Evolutionary conservation across 2,888 invertebrate genomes (phyloP), one percentile per base, ranked within the genome.

Genomic region (Choreutis nemorana): DNA sequence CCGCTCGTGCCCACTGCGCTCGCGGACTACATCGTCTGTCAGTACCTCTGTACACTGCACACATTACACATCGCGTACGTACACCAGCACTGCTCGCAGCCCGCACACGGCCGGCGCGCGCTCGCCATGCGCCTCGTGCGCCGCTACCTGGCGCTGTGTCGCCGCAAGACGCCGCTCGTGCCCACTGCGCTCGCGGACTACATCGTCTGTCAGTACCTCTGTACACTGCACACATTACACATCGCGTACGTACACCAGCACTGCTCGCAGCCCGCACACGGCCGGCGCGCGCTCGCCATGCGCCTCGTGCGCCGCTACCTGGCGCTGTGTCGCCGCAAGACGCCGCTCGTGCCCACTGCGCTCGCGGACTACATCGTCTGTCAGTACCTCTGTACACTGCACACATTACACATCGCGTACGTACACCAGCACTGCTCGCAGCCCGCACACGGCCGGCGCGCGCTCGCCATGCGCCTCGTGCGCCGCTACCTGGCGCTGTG

Each of bases 11-110:
- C 97, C 1, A 86, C 87, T 45, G 83, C 84, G n/a, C 82, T 97
- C 37, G 89, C 93, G 2, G 93, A 96, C 40, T 91, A 87, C 56
- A 88, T 97, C 50, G 95, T 96, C 28, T 83, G 86, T 67, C 40
- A 61, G 81, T 68, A 20, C 11, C 7, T 16, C 4, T 12, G n/a
- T n/a, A n/a, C n/a, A n/a, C n/a, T n/a, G n/a, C n/a, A n/a, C n/a
- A n/a, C n/a, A n/a, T n/a, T n/a, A n/a, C 99, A 99, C 70, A 98
- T 99, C 34, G 93, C 98, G 1, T 97, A 94, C 63, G 98, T 99
- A 20, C 99, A 99, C 70, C 91, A 91, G 55, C 89, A 96, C 71
- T 87, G 87, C 42, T 83, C 84, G 32, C 95, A 98, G 2, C 82
- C 85, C 26, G 70, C 81, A n/a, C 79, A n/a, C 14, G 18, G 26